Base-by-base conservation (phyloP, 2,113 vertebrate species). In the Grammomys dolichurus region DNA sequence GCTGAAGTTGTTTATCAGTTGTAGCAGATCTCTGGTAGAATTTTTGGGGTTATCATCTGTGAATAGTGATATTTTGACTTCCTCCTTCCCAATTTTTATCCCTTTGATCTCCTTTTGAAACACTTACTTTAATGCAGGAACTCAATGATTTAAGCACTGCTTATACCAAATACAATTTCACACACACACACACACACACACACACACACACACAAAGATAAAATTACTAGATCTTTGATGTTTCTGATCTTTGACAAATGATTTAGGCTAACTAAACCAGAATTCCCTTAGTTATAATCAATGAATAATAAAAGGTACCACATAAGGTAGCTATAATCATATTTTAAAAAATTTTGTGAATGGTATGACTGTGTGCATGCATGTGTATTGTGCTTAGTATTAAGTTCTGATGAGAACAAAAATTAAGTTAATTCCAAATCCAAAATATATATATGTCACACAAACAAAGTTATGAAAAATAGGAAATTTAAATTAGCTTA, bases 261-360 rank as follows among this genome's bases (percentile, higher is more conserved):
- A 78, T 56, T 58, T 73, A 87, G 28, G 67, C 46, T n/a, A 65
- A 14, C 26, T 84, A 87, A 60, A 78, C 43, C 46, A n/a, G 54
- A 84, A 22, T 78, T 78, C 58, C 40, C n/a, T 91, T n/a, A 3
- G 2, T 3, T 46, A 63, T 54, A 76, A 81, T 51, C 6, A 9
- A 90, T n/a, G 58, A 46, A 63, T 28, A 95, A 67, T 67, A 36
- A 92, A 87, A 69, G 73, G 58, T 24, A 90, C 14, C 54, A 92
- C 5, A 54, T 93, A 86, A 46, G 40, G 69, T 69, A 87, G n/a
- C 70, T 77, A 51, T 48, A 24, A 36, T 36, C 26, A 31, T 31
- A 67, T 67, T 31, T 67, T 9, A 63, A 63, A 40, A 67, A 65
- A 31, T 11, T 4, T 12, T 67, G 65, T 67, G 65, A 13, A 67